Evolutionary conservation across 2,797 vertebrate genomes (phyloP).

Genomic region (Artibeus lituratus): DNA sequence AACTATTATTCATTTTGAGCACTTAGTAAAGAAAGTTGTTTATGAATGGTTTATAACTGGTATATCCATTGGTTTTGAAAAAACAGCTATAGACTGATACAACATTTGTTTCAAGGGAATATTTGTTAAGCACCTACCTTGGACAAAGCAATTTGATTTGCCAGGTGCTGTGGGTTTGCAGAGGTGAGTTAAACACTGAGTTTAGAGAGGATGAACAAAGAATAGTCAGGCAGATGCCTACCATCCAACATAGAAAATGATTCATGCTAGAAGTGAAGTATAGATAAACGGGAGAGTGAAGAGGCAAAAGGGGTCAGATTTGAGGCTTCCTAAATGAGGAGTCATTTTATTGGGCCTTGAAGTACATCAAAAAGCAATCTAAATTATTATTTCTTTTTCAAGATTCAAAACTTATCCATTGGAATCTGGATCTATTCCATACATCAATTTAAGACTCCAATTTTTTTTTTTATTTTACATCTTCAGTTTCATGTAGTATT

Average conservation of each 20-base stretch:
- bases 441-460: not conserved
- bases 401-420: not conserved
- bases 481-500: slow-evolving; percentile 22
- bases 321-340: not conserved
- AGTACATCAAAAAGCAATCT: not conserved
- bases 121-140: not conserved
- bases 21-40: slow-evolving; percentile 7
- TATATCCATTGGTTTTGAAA: not conserved
- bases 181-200: not conserved
- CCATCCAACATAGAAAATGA: not conserved
- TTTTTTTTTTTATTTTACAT: not conserved
- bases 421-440: not conserved
- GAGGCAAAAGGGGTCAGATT: not conserved
- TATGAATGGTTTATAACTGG: not conserved
- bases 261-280: not conserved
- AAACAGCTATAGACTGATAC: slow-evolving; percentile 8
- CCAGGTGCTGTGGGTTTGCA: not conserved
- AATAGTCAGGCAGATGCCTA: not conserved
- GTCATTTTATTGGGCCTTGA: not conserved
- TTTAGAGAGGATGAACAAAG: not conserved
- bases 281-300: not conserved
- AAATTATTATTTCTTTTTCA: slow-evolving; percentile 28
- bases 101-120: not conserved
- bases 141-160: not conserved
- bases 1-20: not conserved